These are phyloP conservation scores for Cryptoblepharus egeriae DNA, from an alignment of 2,797 vertebrate genomes.

Conservation along the genomic window DNA sequence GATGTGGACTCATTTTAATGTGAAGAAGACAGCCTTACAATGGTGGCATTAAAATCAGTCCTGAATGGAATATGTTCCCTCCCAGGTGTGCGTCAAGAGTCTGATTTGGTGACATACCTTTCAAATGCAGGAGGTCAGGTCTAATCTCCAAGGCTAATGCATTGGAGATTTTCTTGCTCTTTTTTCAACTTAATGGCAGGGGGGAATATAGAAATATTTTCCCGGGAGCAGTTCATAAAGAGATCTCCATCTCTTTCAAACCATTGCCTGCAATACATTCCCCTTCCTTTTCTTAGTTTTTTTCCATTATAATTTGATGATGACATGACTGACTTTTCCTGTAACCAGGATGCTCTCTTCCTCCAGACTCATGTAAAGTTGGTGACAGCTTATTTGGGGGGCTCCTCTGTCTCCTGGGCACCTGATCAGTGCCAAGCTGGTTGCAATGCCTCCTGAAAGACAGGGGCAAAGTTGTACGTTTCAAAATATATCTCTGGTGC, in stretches of 20 bases:
- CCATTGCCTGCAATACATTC: constrained; percentile 37
- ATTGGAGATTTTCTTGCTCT: constrained; percentile 72
- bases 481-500: constrained; percentile 54
- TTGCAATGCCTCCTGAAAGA: constrained; percentile 63
- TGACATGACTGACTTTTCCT: not conserved
- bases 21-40: no score
- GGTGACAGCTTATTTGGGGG: constrained; percentile 42
- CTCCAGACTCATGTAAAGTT: constrained; percentile 60
- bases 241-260: constrained; percentile 30
- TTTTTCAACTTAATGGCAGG: constrained; percentile 70
- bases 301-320: no score
- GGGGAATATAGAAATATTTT: constrained; percentile 52
- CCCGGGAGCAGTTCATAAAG: constrained; percentile 47
- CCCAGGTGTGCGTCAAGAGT: constrained; percentile 41
- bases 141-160: constrained; percentile 73
- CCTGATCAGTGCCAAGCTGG: constrained; percentile 46
- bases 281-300: not conserved
- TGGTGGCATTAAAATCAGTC: constrained; percentile 77
- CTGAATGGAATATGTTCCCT: constrained; percentile 74
- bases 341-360: constrained; percentile 25
- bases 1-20: no score
- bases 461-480: constrained; percentile 65
- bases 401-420: constrained; percentile 32
- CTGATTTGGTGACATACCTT: constrained; percentile 72
- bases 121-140: constrained; percentile 79